Evolutionary conservation across 2,888 invertebrate genomes (phyloP), one percentile per base, ranked within the genome.

Genomic region (Athrips mouffetella): DNA sequence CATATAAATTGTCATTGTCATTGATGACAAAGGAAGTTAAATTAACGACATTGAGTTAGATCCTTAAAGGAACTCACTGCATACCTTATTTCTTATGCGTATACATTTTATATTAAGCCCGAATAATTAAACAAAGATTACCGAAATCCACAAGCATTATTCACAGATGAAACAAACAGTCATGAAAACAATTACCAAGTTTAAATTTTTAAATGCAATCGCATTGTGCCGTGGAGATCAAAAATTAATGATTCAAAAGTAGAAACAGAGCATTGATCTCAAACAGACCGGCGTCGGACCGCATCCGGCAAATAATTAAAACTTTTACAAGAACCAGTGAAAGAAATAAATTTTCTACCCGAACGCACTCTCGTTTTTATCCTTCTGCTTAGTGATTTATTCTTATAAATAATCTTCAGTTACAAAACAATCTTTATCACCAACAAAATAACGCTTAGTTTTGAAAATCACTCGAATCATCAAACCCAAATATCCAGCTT

Each of bases 281-380:
- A 66, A 74, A 65, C 65, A 63, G 56, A 70, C 65, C 70, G 67
- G 63, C 67, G 65, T 63, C 69, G 55, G 65, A 62, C 68, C 70
- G 70, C 76, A 81, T 83, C 82, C 79, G 81, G 75, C 74, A 72
- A 82, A 82, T 82, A 84, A 85, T 84, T 84, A 84, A 82, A 84
- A 82, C 71, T 81, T 81, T 73, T 72, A 73, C 75, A 77, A 79
- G 75, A 82, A 68, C 67, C 75, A 77, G 63, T 72, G 76, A 80
- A 73, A 75, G 76, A 81, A 80, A 83, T 80, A 81, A 80, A 81
- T 84, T 81, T 81, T 80, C 78, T 70, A 75, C 63, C 59, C 68
- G 70, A 81, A 76, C 65, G 76, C 67, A 74, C 77, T 80, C 75
- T 82, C 76, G 74, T 80, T 84, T 81, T 81, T 80, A 78, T 76